These are phyloP conservation scores for Drosophila cracens DNA, from an alignment of 2,888 invertebrate genomes.

Conservation along the genomic window DNA sequence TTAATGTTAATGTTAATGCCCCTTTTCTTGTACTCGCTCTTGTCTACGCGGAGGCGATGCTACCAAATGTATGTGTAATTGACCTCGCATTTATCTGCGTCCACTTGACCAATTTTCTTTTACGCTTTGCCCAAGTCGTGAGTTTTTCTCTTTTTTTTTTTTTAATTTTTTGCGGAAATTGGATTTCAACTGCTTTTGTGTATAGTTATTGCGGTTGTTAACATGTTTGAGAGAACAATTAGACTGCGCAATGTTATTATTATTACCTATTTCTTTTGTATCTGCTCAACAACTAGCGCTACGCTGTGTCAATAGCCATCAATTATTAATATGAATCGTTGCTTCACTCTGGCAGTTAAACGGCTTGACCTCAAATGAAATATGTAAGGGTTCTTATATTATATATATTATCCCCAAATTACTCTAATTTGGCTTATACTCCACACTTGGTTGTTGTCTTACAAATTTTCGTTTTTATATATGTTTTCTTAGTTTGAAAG, in stretches of 20 bases:
- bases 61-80: constrained; percentile 61
- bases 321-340: constrained; percentile 37
- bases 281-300: background rate
- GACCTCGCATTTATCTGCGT: constrained; percentile 60
- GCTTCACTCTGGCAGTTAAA: background rate
- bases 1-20: constrained; percentile 40
- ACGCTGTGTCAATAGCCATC: constrained; percentile 18
- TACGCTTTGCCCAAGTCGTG: constrained; percentile 6
- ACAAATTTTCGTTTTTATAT: background rate
- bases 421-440: background rate
- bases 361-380: background rate
- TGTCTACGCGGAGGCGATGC: constrained; percentile 36
- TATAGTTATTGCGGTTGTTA: constrained; percentile 12
- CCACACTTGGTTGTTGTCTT: background rate
- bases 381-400: background rate
- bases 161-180: constrained; percentile 39
- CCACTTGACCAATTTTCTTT: constrained; percentile 46
- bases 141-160: constrained; percentile 17
- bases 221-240: constrained; percentile 30
- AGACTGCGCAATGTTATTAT: constrained; percentile 15
- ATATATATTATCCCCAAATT: background rate
- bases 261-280: background rate
- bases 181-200: constrained; percentile 27
- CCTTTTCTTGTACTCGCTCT: constrained; percentile 40
- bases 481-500: background rate